Evolutionary conservation across 2,113 vertebrate species (phyloP).

Genomic region (Eleginops maclovinus): DNA sequence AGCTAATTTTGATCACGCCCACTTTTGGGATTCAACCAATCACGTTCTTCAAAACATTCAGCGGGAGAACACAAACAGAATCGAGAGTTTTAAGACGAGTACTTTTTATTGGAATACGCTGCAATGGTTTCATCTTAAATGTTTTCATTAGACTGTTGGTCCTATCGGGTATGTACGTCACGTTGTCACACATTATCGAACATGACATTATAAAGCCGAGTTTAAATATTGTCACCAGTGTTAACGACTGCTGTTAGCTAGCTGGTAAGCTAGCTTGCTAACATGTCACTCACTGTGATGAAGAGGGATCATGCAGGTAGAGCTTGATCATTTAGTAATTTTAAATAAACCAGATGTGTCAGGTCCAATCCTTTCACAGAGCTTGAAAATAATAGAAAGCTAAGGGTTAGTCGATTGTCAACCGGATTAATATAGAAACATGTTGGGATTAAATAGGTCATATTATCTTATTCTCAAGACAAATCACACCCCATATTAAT

Average conservation of each 20-base stretch:
- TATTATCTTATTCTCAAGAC: too few species aligned
- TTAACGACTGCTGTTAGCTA: neutral
- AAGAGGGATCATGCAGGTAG: neutral
- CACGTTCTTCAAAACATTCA: slow-evolving; percentile 41
- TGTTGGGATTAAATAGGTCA: too few species aligned
- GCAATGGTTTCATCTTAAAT: neutral
- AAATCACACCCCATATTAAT: too few species aligned
- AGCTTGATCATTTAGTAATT: neutral
- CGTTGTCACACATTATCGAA: neutral
- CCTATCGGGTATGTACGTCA: slow-evolving; percentile 43
- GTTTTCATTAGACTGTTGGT: neutral
- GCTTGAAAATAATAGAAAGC: neutral
- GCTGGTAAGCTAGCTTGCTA: slow-evolving; percentile 15
- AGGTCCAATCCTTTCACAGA: neutral
- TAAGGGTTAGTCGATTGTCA: neutral
- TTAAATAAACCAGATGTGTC: neutral
- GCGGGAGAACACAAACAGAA: slow-evolving; percentile 68
- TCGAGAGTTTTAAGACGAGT: neutral
- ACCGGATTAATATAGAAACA: neutral
- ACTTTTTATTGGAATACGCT: neutral
- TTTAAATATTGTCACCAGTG: neutral
- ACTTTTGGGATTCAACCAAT: slow-evolving; percentile 50
- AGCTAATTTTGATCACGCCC: neutral
- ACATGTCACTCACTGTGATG: neutral
- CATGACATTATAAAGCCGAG: neutral